Base-by-base conservation (phyloP, 2,888 invertebrate genomes). In the Ditylenchus weischeri region DNA sequence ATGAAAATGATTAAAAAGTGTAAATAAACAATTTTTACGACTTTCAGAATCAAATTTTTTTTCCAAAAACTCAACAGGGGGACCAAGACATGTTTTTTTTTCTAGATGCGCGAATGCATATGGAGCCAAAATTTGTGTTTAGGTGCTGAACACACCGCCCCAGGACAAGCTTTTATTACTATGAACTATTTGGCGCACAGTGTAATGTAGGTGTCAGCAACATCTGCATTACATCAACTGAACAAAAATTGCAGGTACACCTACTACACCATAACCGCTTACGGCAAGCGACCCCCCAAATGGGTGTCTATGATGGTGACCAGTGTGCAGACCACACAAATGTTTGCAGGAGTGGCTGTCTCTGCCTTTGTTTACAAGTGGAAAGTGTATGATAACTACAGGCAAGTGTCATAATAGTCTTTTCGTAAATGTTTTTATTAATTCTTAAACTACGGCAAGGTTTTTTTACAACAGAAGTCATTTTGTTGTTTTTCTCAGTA, bases 161-260 rank as follows among this genome's bases (percentile, higher is more conserved):
- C 63, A 19, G 82, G 82, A 19, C 69, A 81, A 43, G 77, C 77
- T 18, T 83, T 80, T 70, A 81, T 83, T 63, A 82, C 83, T 5
- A 85, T 86, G 85, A 86, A 86, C 78, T 86, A 84, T 70, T 77
- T 83, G 6, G 86, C 86, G 3, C 86, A 86, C 75, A 84, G 86
- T 7, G 79, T 85, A 60, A 86, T 86, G 86, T 86, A 15, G 8
- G 29, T 29, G 43, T 43, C 15, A 43, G 8, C 13, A 43, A 43
- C 5, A 29, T 5, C 29, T 4, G 29, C 29, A 29, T 29, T 43
- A 38, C 43, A 43, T 2, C 8, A 43, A 43, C 5, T 29, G 3
- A 6, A 43, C 11, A 38, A 38, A 38, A 8, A 38, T 43, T 43
- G 43, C 43, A 43, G 43, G 54, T 54, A 86, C 77, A 78, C 84